These are phyloP conservation scores for Pyrgus malvae DNA, from an alignment of 2,888 invertebrate genomes.

Conservation along the genomic window DNA sequence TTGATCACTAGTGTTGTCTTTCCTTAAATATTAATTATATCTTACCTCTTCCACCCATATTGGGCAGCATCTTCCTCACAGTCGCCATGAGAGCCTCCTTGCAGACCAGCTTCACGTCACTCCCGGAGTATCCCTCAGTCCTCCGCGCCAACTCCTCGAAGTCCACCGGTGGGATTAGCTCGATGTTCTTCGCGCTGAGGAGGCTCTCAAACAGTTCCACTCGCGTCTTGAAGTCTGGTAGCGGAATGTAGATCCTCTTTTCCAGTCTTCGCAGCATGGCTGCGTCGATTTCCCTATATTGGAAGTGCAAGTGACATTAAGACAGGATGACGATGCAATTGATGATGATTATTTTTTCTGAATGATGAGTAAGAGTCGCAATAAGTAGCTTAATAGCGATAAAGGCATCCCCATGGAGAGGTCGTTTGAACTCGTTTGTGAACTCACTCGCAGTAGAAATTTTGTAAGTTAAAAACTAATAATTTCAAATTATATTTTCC, in stretches of 20 bases:
- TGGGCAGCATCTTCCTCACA: conserved; percentile 83
- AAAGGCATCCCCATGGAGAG: too few relatives aligned
- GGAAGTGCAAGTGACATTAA: too few relatives aligned
- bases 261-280: conserved; percentile 94
- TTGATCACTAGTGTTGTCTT: too few relatives aligned
- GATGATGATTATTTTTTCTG: too few relatives aligned
- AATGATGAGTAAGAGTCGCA: too few relatives aligned
- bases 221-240: conserved; percentile 87
- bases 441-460: too few relatives aligned
- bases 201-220: conserved; percentile 85
- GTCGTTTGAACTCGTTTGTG: too few relatives aligned
- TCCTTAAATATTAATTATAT: too few relatives aligned
- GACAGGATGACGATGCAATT: too few relatives aligned
- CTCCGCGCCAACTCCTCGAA: conserved; percentile 70
- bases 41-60: conserved; percentile 58
- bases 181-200: conserved; percentile 72
- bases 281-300: conserved; percentile 90
- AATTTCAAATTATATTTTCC: too few relatives aligned
- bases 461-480: too few relatives aligned
- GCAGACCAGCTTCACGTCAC: conserved; percentile 92
- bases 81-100: conserved; percentile 94
- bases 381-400: too few relatives aligned
- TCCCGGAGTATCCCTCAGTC: conserved; percentile 92
- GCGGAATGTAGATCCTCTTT: conserved; percentile 90
- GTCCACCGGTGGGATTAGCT: conserved; percentile 68